phyloP scores from a whole-genome alignment of 2,113 vertebrate species.

The Anolis carolinensis region DNA sequence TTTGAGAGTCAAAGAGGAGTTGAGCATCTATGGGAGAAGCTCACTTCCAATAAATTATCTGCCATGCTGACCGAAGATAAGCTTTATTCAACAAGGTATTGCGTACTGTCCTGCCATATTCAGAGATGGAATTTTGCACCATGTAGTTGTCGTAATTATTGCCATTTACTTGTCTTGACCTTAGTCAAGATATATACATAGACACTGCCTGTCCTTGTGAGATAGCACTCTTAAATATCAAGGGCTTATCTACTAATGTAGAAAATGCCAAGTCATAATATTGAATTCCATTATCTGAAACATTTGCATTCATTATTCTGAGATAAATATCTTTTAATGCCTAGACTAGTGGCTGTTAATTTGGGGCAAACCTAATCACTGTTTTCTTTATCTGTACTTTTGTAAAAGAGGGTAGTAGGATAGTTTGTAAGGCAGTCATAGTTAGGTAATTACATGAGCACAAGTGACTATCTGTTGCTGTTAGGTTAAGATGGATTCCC shows the following conservation, averaged over 20 bases:
- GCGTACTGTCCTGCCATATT: neutral
- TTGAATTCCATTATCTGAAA: slow-evolving; percentile 2
- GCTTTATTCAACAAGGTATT: neutral
- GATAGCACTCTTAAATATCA: neutral
- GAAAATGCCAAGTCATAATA: rapidly evolving
- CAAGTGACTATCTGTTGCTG: slow-evolving; percentile 64
- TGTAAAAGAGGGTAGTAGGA: slow-evolving; percentile 43
- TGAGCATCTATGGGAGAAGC: too few relatives aligned
- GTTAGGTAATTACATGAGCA: slow-evolving; percentile 45
- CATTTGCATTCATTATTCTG: slow-evolving; percentile 18
- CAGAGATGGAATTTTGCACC: neutral
- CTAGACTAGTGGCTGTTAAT: slow-evolving; percentile 9
- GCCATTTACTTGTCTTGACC: neutral
- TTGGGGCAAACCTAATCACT: slow-evolving; percentile 31
- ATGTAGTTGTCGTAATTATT: neutral
- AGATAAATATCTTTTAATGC: slow-evolving; percentile 19
- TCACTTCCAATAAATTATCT: neutral
- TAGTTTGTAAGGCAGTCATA: slow-evolving; percentile 51
- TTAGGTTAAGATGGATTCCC: slow-evolving; percentile 49
- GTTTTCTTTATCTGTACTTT: slow-evolving; percentile 48
- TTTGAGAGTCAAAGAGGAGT: neutral
- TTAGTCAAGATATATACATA: neutral
- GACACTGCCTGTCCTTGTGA: neutral
- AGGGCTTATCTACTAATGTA: neutral
- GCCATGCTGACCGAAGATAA: neutral